phyloP scores from a whole-genome alignment of 2,113 vertebrate species.

The Catharus fuscescens region DNA sequence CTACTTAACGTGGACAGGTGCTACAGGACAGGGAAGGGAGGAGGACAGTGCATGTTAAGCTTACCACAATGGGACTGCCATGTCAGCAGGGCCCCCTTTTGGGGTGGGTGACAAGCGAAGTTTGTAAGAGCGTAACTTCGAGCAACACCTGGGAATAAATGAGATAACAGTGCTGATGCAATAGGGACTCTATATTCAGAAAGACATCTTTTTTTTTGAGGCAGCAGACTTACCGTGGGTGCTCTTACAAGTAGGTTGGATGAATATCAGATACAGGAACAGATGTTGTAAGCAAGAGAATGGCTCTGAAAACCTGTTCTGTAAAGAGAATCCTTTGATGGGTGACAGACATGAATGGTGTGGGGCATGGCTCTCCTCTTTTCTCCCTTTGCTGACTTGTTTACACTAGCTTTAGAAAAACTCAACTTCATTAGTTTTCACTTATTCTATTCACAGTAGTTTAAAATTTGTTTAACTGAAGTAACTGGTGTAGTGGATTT shows the following conservation, averaged over 20 bases:
- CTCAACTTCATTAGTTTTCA: background rate
- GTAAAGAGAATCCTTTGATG: background rate
- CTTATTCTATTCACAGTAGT: background rate
- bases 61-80: background rate
- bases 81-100: rapidly evolving
- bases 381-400: background rate
- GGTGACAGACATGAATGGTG: background rate
- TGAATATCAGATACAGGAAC: background rate
- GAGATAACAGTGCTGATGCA: background rate
- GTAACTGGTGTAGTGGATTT: background rate
- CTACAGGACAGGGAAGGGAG: background rate
- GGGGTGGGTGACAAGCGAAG: background rate
- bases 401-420: background rate
- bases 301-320: background rate
- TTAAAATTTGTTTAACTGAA: background rate
- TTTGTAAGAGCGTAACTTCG: background rate
- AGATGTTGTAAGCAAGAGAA: background rate
- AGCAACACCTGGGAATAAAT: background rate
- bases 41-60: background rate
- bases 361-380: background rate
- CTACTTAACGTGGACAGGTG: background rate
- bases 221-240: background rate
- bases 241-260: background rate
- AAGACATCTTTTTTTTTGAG: background rate
- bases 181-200: background rate